Evolutionary conservation across 1,140 invertebrate species (phyloP).

Genomic region (Anadara kagoshimensis): DNA sequence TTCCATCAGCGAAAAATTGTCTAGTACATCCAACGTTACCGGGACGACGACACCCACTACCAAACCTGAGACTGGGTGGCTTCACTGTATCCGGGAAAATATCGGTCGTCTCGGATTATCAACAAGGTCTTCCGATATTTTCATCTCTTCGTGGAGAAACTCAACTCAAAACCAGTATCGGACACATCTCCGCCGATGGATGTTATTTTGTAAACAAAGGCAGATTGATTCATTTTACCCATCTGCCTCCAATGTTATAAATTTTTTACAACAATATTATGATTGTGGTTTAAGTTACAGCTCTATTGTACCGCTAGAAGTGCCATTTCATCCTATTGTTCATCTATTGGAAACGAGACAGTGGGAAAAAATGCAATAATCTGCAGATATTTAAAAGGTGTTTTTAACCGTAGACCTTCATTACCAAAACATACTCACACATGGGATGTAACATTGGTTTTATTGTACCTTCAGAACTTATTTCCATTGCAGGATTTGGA

Average conservation of each 20-base stretch:
- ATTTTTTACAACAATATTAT: constrained; percentile 32
- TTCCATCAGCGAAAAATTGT: not conserved
- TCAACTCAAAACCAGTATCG: constrained; percentile 32
- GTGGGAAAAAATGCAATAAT: constrained; percentile 28
- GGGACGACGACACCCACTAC: not conserved
- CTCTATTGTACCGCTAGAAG: constrained; percentile 12
- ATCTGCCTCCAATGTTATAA: constrained; percentile 19
- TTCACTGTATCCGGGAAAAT: not conserved
- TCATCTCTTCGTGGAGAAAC: constrained; percentile 25
- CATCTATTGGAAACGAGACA: not conserved
- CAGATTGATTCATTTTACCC: constrained; percentile 35
- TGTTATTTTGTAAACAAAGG: constrained; percentile 37
- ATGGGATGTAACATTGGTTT: no score
- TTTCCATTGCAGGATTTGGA: no score
- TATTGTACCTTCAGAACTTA: no score
- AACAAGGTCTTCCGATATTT: constrained; percentile 13
- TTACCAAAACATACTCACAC: not conserved
- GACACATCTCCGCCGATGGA: constrained; percentile 26
- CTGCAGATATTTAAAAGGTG: not conserved
- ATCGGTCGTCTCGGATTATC: constrained; percentile 35
- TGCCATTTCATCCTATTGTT: constrained; percentile 19
- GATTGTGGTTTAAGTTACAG: constrained; percentile 27
- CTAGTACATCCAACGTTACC: not conserved
- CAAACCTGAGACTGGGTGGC: not conserved
- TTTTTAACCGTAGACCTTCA: not conserved